A percentile compares a stretch with the other conserved stretches of the same genome.
Conservation (phyloP, 2,797 vertebrate genomes). For the Sternotherus odoratus region DNA sequence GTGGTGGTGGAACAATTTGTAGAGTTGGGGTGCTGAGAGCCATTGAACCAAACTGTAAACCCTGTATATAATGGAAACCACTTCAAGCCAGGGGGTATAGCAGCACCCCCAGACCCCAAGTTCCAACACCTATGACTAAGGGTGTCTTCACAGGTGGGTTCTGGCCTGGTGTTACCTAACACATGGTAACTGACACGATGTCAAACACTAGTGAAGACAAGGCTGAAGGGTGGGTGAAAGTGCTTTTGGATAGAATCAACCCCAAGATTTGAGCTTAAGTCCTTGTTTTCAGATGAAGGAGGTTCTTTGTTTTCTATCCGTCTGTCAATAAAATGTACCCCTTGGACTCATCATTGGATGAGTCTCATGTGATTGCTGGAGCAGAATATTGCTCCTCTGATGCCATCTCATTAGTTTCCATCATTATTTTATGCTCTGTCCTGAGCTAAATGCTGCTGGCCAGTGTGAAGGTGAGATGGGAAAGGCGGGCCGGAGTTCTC, state of each 20-base stretch:
- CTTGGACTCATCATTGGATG: background rate
- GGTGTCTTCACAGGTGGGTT: accelerated
- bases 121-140: background rate
- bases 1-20: too few relatives aligned
- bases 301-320: background rate
- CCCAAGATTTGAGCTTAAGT: background rate
- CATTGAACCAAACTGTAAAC: too few relatives aligned
- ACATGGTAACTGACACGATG: accelerated
- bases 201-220: background rate
- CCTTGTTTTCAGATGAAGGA: background rate
- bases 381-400: background rate
- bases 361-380: background rate
- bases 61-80: too few relatives aligned
- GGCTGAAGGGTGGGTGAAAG: accelerated
- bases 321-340: background rate
- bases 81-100: too few relatives aligned
- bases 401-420: background rate
- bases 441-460: background rate
- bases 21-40: too few relatives aligned
- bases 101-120: too few relatives aligned
- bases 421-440: background rate
- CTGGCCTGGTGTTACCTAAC: background rate
- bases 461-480: background rate
- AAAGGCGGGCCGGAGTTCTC: background rate
- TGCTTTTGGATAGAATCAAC: background rate